Evolutionary conservation across 2,113 vertebrate species (phyloP).

Genomic region (Jaculus jaculus): DNA sequence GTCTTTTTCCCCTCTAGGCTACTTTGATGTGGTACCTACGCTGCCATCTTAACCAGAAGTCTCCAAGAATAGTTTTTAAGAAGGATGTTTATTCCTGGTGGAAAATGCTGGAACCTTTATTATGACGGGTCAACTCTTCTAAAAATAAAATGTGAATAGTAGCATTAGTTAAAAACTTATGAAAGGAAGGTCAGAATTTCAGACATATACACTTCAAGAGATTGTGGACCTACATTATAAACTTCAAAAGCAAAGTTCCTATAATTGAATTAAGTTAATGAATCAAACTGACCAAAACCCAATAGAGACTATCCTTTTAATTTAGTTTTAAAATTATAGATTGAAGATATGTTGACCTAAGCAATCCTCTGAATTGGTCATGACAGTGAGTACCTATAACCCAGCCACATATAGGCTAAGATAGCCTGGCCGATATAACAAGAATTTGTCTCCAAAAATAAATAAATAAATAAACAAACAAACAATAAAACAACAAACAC

Average conservation of each 20-base stretch:
- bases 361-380: neutral
- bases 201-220: neutral
- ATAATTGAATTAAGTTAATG: neutral
- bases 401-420: neutral
- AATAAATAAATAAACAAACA: no score
- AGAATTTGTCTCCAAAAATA: neutral
- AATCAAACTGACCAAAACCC: neutral
- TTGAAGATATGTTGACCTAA: neutral
- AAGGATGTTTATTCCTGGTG: neutral
- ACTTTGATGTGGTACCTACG: no score
- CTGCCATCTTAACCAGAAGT: no score
- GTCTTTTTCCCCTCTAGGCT: no score
- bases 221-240: neutral
- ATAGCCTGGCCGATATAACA: neutral
- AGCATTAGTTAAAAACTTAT: neutral
- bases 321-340: neutral
- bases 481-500: neutral
- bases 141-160: neutral
- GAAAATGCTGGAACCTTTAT: neutral
- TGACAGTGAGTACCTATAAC: neutral
- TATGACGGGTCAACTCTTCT: neutral
- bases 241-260: neutral
- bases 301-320: neutral
- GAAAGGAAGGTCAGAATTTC: neutral
- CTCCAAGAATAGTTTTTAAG: no score